A percentile compares a stretch with the other conserved stretches of the same genome.
Conservation (phyloP, 2,888 invertebrate species). For the Ceratothoa steindachneri region DNA sequence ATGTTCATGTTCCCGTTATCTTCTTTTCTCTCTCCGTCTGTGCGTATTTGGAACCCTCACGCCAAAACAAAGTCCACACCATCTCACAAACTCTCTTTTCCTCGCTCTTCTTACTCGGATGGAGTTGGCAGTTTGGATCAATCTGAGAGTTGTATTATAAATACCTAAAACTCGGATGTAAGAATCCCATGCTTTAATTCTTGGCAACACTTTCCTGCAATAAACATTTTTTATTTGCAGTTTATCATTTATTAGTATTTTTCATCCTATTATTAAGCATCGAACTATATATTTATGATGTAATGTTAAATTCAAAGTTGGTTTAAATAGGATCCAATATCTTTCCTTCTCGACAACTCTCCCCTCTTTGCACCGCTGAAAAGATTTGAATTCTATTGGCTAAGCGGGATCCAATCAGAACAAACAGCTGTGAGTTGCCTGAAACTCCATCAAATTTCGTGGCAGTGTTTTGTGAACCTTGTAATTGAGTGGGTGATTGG, state of each 20-base stretch:
- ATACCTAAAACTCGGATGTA: not conserved
- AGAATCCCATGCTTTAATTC: not conserved
- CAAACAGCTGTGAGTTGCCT: not conserved
- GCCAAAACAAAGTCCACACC: too few species aligned
- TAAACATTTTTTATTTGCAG: not conserved
- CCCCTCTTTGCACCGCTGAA: not conserved
- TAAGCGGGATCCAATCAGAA: not conserved
- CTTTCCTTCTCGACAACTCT: not conserved
- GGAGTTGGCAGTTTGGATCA: slow-evolving; percentile 6
- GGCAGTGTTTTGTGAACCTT: not conserved
- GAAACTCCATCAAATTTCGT: not conserved
- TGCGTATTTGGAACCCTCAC: too few species aligned
- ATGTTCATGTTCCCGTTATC: too few species aligned
- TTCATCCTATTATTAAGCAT: not conserved
- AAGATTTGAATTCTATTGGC: not conserved
- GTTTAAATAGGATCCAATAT: not conserved
- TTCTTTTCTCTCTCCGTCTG: not conserved
- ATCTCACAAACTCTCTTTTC: not conserved
- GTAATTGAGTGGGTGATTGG: not conserved
- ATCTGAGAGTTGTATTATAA: slow-evolving; percentile 9
- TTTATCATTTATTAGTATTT: not conserved
- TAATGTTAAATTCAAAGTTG: not conserved
- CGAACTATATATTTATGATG: not conserved
- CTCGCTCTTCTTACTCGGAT: slow-evolving; percentile 2
- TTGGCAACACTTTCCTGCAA: not conserved